Evolutionary conservation across 2,888 invertebrate genomes (phyloP), one percentile per base, ranked within the genome.

Genomic region (Atrina japonica): DNA sequence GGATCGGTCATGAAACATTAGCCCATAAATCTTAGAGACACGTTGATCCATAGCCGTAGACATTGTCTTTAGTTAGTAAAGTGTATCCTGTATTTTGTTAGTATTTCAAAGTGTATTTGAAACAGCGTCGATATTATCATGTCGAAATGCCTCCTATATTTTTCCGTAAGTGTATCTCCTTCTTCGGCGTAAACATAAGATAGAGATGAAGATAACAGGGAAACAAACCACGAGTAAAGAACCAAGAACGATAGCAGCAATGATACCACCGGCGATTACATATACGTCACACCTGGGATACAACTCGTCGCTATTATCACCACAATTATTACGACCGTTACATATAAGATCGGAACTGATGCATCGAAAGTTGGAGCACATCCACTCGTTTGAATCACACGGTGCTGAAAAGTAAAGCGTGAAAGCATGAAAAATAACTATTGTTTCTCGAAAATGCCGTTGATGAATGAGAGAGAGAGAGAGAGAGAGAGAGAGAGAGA

Each of bases 341-440:
- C 56, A 56, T 16, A 18, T 35, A 5, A 56, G 56, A 21, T n/a
- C 9, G 21, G 16, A 0, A 16, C 14, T 14, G 40, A 56, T 56
- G 23, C 56, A 56, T 35, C 56, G 56, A 35, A n/a, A n/a, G 40
- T 56, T 56, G 11, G 35, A 35, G 29, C 56, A 56, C 3, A 14
- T 3, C 7, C 30, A 56, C 23, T 56, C 56, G 2, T 40, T 3
- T 2, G 56, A 30, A 21, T 14, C n/a, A 40, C 56, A 56, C 16
- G 56, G 56, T 7, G 40, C 56, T 56, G 7, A 1, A 56, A 29
- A 9, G 6, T 27, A 14, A 53, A 53, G n/a, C n/a, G n/a, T n/a
- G n/a, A n/a, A n/a, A n/a, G n/a, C n/a, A n/a, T n/a, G n/a, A n/a
- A n/a, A n/a, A n/a, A n/a, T n/a, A n/a, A n/a, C n/a, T n/a, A n/a